A percentile compares a stretch with the other conserved stretches of the same genome.
These are phyloP conservation scores for Calliopum simillimum DNA, from an alignment of 2,888 invertebrate species.

Conservation along the genomic window DNA sequence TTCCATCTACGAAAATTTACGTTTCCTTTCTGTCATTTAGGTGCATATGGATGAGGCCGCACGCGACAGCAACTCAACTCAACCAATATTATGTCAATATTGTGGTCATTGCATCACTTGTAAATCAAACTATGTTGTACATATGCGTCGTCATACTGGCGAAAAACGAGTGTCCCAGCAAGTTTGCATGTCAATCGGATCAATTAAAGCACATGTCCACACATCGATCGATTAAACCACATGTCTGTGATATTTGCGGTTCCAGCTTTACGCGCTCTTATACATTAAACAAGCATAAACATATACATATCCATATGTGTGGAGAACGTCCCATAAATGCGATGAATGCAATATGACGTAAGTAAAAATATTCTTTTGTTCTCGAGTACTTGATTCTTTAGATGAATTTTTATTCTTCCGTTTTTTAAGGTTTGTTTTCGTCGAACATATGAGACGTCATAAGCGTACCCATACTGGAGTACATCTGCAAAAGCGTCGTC, in stretches of 20 bases:
- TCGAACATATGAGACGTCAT: conserved; percentile 71
- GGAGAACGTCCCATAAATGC: conserved; percentile 58
- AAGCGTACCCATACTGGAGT: conserved; percentile 70
- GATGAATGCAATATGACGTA: conserved; percentile 50
- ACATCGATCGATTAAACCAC: conserved; percentile 72
- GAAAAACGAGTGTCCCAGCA: conserved; percentile 72
- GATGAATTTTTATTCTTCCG: conserved; percentile 61
- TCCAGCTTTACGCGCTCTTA: conserved; percentile 71
- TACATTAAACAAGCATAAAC: conserved; percentile 73
- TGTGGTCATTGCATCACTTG: no score
- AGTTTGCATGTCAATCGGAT: conserved; percentile 71
- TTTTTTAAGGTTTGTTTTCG: conserved; percentile 71
- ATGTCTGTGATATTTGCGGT: conserved; percentile 74
- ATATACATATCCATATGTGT: conserved; percentile 76
- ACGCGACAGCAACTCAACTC: no score
- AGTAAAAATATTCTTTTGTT: background rate
- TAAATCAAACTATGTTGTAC: no score
- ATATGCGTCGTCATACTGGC: no score
- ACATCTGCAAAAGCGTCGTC: conserved; percentile 26
- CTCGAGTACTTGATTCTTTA: background rate
- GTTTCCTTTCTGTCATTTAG: no score
- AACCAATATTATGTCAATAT: no score
- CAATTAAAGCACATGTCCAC: conserved; percentile 68
- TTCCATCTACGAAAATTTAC: no score
- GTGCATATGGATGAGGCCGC: no score